These are phyloP conservation scores for Hemibates koningsi DNA, from an alignment of 2,113 vertebrate genomes.

Conservation along the genomic window DNA sequence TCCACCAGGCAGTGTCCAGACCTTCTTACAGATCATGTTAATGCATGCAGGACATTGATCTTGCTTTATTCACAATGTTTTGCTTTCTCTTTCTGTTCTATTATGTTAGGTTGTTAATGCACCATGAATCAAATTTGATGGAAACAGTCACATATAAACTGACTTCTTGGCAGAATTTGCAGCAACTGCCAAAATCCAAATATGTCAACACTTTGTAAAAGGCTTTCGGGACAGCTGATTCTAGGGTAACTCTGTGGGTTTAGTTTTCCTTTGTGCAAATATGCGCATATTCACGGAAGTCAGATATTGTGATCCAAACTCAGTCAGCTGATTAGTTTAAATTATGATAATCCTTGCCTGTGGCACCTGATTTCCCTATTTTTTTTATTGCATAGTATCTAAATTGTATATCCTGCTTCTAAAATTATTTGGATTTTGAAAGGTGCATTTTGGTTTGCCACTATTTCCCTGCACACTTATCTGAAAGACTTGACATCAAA, in stretches of 20 bases:
- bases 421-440: neutral
- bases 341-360: slow-evolving; percentile 17
- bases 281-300: neutral
- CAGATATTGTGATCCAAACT: neutral
- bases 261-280: neutral
- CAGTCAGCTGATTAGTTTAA: slow-evolving; percentile 10
- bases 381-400: neutral
- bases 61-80: neutral
- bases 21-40: neutral
- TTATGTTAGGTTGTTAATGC: neutral
- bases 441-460: neutral
- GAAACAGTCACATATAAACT: neutral
- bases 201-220: neutral
- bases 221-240: neutral
- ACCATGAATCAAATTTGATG: neutral
- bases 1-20: neutral
- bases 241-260: neutral
- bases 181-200: neutral
- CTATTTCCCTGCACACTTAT: neutral
- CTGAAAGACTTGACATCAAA: neutral
- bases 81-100: neutral
- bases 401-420: neutral
- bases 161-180: neutral
- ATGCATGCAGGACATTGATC: slow-evolving; percentile 12
- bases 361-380: neutral